Base-by-base conservation (phyloP, 2,888 invertebrate genomes). In the Capitulum mitella region DNA sequence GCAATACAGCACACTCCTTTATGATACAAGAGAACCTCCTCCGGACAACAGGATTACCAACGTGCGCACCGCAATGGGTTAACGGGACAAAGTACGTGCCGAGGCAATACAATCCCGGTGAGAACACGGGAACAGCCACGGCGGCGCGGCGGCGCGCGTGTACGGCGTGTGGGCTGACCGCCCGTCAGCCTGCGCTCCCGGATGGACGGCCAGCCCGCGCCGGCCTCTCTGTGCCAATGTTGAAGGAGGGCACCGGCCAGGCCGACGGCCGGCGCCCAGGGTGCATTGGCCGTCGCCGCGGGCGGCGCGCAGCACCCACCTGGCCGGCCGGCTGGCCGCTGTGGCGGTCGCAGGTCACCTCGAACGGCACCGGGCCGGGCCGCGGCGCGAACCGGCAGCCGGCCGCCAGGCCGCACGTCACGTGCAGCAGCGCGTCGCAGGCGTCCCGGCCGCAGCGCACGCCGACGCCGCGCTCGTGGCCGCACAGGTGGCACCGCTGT, bases 391-490 rank as follows among this genome's bases (percentile, higher is more conserved):
- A 70, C 3, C 37, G 70, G 34, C 70, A 32, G 70, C 70, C 70
- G 70, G 70, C 70, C 22, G 70, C 70, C 37, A 26, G 40, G 26
- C 70, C 37, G 70, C 70, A 70, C 40, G 70, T 70, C 8, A 70
- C 70, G 70, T 70, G 40, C 70, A 70, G 37, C 37, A 70, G 70
- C 70, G 22, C 70, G 8, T 16, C 19, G 16, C 70, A 70, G 37
- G 8, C 22, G 40, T 37, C 22, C 10, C 37, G 70, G 40, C 70
- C 22, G 70, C 70, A 70, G 70, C 70, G 70, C 8, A 70, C 70
- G 22, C 70, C 70, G 70, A 26, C 70, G 19, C 70, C 40, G 26
- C 70, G 70, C 19, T 26, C 19, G 40, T 12, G 40, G 19, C 70
- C 19, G 40, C 37, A 70, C 40, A 40, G 40, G 70, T 70, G 37